Base-by-base conservation (phyloP, 2,797 vertebrate genomes). In the Lithobates pipiens region DNA sequence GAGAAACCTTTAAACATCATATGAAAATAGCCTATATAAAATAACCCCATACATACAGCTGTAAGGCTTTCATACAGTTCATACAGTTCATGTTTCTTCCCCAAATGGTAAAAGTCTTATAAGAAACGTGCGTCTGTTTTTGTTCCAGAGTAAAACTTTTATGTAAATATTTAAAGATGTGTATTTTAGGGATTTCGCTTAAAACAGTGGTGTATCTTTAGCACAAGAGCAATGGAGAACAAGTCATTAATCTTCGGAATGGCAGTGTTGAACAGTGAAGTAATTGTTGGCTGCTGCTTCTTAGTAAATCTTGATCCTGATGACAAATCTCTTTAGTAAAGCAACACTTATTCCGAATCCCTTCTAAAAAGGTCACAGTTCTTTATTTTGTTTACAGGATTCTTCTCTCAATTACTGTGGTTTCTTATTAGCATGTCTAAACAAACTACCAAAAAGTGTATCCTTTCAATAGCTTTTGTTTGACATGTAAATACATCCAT, bases 301-400 rank as follows among this genome's bases (percentile, higher is more conserved):
- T 87, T 87, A 87, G 80, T 87, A 87, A 87, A 87, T 87, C 85
- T 87, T 87, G 70, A 87, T 79, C 81, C 85, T 83, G 81, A 87
- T 87, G 85, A 87, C 85, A 87, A 87, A 87, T 87, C 85, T 87
- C 76, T 87, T 87, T 87, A 87, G 85, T 83, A 83, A 83, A 87
- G 81, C 80, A 83, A 83, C 85, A 87, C 85, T 83, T 83, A 79
- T 83, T 79, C 76, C 10, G 76, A 83, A 83, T 87, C 81, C 61
- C 70, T 87, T 87, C 61, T 83, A 87, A 83, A 87, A 86, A 83
- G 80, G 85, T 87, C 79, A 79, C 80, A 87, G 85, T 87, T 75
- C 81, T 79, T 82, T 83, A 87, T 83, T 87, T 87, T 87, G 57
- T 75, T 87, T 83, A 69, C 71, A 83, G 76, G 70, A 79, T 87